phyloP scores from a whole-genome alignment of 2,888 invertebrate species.

The Erynnis tages region DNA sequence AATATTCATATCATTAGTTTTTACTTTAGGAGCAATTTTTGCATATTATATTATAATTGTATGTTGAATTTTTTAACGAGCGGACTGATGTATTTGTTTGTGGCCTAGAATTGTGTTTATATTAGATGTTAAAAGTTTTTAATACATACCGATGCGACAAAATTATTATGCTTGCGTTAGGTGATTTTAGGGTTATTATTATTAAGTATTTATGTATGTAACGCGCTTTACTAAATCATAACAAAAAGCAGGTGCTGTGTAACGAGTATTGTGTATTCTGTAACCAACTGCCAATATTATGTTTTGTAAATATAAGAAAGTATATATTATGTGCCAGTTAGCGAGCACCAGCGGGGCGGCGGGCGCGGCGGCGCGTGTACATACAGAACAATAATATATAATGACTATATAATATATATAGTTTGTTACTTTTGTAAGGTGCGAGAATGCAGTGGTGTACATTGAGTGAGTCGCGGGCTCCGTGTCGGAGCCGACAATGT shows the following conservation, averaged over 20 bases:
- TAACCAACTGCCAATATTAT: constrained; percentile 62
- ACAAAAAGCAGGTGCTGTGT: constrained; percentile 64
- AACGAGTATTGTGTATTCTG: constrained; percentile 49
- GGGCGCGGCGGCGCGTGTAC: constrained; percentile 69
- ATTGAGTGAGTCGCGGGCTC: constrained; percentile 46
- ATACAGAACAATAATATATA: constrained; percentile 74
- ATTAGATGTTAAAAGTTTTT: constrained; percentile 47
- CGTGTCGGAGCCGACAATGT: constrained; percentile 51
- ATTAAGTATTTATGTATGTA: constrained; percentile 38
- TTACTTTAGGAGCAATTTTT: constrained; percentile 74
- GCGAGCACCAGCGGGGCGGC: constrained; percentile 66
- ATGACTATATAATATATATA: constrained; percentile 62
- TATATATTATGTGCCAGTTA: constrained; percentile 56
- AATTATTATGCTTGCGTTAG: constrained; percentile 36
- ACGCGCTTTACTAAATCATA: constrained; percentile 66
- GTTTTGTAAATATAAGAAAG: constrained; percentile 74
- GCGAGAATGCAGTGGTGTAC: constrained; percentile 51
- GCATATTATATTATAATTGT: constrained; percentile 45
- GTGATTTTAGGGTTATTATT: constrained; percentile 52
- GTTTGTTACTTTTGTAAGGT: constrained; percentile 75
- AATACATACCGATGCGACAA: constrained; percentile 38
- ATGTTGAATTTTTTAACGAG: constrained; percentile 56
- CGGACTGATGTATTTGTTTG: constrained; percentile 61
- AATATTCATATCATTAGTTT: constrained; percentile 80
- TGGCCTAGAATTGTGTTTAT: constrained; percentile 62